Base-by-base conservation (phyloP, 2,797 vertebrate genomes). In the Spatula clypeata region DNA sequence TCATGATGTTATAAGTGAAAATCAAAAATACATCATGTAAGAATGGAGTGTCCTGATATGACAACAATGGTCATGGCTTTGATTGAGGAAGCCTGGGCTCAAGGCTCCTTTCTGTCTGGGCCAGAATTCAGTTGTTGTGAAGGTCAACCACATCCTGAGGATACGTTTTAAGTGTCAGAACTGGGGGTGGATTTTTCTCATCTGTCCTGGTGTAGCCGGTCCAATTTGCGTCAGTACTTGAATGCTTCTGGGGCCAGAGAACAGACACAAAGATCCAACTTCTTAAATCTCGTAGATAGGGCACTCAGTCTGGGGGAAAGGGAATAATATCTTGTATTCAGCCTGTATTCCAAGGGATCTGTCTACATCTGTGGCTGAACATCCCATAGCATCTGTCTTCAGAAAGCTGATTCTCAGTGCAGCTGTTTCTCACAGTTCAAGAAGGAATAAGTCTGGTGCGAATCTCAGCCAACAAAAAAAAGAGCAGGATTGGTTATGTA, bases 381-480 rank as follows among this genome's bases (percentile, higher is more conserved):
- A 60, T 67, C 61, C 74, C 27, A 44, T 38, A 85, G 70, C 2
- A 10, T 67, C 53, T 76, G 32, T 60, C 67, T 90, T 74, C 65
- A 90, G 91, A 88, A 92, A 60, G 13, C 23, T 74, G 60, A 85
- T 82, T 79, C 85, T 90, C 61, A 80, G 53, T 49, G 47, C 73
- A 92, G 66, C 70, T 90, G 45, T 93, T 95, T 92, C 81, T 82
- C 72, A 86, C 26, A 73, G 20, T 38, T 81, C 54, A 34, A 45
- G 55, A 81, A 91, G 38, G 72, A 88, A 86, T 44, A 70, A 71
- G 5, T 40, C 79, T 73, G n/a, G 10, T 71, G 9, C 24, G 81
- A 76, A 85, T 20, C 53, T 74, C 65, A 88, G 75, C 20, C 31
- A 87, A 82, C 12, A 91, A 86, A 75, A 79, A 73, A 73, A 64